Conservation (phyloP, 2,797 vertebrate species). For the Anguilla megastoma region DNA sequence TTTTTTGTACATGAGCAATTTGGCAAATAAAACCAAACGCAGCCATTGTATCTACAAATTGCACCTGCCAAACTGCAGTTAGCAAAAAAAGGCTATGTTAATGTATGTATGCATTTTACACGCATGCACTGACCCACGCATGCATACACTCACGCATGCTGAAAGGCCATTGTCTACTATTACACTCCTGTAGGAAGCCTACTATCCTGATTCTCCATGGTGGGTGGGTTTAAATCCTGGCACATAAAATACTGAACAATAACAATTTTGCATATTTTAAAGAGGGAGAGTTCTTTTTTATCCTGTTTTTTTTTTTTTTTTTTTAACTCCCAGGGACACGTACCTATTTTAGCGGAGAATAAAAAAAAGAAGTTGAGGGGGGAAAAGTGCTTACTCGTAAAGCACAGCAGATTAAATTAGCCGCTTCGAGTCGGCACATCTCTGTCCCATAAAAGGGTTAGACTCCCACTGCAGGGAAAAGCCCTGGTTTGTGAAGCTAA, state of each 20-base stretch:
- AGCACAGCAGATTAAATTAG: conserved; percentile 29
- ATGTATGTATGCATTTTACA: neutral
- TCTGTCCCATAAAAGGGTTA: conserved; percentile 35
- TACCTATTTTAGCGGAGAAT: neutral
- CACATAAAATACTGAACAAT: neutral
- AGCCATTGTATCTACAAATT: too few species aligned
- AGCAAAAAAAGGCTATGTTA: neutral
- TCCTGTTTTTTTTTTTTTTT: neutral
- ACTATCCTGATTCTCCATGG: neutral
- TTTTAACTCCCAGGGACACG: neutral
- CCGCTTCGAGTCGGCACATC: conserved; percentile 14
- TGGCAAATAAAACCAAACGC: too few species aligned
- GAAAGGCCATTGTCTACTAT: neutral
- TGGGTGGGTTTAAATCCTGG: neutral
- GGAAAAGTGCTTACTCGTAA: conserved; percentile 21
- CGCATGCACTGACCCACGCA: neutral
- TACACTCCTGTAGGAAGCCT: neutral
- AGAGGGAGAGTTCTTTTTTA: neutral
- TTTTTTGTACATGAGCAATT: too few species aligned
- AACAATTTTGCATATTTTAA: neutral
- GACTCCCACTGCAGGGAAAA: neutral
- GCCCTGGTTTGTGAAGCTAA: conserved; percentile 26
- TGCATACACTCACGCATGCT: neutral
- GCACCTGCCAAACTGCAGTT: neutral
- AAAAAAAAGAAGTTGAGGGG: neutral